These are phyloP conservation scores for Drosophila ustulata DNA, from an alignment of 2,888 invertebrate species.

Conservation along the genomic window DNA sequence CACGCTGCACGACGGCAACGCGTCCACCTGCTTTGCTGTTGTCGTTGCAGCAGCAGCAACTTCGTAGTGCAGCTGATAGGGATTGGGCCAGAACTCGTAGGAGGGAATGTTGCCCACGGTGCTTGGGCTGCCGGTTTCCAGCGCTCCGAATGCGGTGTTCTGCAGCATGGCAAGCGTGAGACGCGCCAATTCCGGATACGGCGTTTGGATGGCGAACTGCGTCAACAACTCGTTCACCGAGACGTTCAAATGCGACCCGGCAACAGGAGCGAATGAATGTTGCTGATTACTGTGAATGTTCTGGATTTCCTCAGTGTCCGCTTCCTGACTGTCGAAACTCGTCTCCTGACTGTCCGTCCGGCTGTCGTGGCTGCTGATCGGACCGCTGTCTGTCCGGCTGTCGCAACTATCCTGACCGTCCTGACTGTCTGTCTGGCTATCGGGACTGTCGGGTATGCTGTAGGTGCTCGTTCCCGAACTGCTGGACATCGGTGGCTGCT, in stretches of 20 bases:
- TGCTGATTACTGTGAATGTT: too few relatives aligned
- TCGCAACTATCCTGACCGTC: background rate
- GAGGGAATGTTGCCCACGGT: conserved; percentile 24
- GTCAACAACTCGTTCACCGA: conserved; percentile 21
- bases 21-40: background rate
- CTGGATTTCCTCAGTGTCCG: too few relatives aligned
- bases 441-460: background rate
- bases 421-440: too few relatives aligned
- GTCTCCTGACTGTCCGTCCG: background rate
- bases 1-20: conserved; percentile 3
- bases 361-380: background rate
- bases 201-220: conserved; percentile 26
- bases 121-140: conserved; percentile 26
- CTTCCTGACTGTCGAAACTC: too few relatives aligned
- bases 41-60: background rate
- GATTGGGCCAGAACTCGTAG: conserved; percentile 41
- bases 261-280: too few relatives aligned
- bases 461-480: background rate
- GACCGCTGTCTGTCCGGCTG: background rate
- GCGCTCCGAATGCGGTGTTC: conserved; percentile 33
- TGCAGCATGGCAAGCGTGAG: conserved; percentile 32
- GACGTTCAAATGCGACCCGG: too few relatives aligned
- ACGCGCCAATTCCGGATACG: conserved; percentile 32
- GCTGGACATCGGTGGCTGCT: conserved; percentile 2
- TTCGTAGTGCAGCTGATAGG: conserved; percentile 22